Percentiles rank a stretch among this genome's conserved stretches.
Evolutionary conservation across 2,113 vertebrate genomes (phyloP).

Genomic region (Hylia prasina): DNA sequence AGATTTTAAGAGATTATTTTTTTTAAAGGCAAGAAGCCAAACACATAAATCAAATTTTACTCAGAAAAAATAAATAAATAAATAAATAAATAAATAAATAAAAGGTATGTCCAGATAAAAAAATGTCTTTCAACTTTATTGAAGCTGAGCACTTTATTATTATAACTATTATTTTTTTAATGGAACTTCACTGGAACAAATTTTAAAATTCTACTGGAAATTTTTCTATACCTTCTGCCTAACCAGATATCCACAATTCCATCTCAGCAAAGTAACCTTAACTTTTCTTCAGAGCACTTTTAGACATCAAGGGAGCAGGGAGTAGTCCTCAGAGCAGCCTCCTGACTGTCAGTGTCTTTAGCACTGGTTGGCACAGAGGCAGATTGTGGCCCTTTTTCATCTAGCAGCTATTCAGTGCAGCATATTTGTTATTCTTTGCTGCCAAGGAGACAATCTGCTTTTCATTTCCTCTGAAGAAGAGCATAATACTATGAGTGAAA

Average conservation of each 20-base stretch:
- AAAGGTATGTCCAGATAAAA: neutral
- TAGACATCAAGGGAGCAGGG: neutral
- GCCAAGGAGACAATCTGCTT: conserved; percentile 72
- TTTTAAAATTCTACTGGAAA: neutral
- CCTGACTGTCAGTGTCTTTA: conserved; percentile 36
- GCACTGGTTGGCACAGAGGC: neutral
- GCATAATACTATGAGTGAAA: conserved; percentile 62
- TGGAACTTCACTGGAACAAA: neutral
- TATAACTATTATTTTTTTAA: neutral
- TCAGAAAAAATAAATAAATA: neutral
- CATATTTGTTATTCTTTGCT: conserved; percentile 62
- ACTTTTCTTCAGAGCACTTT: conserved; percentile 34
- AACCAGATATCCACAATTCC: neutral
- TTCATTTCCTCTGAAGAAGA: conserved; percentile 70
- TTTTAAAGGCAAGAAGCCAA: neutral
- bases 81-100: neutral
- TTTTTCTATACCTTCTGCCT: neutral
- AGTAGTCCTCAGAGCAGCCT: neutral
- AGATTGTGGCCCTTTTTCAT: conserved; percentile 53
- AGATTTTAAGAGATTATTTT: neutral
- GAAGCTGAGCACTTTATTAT: neutral
- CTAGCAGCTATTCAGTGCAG: conserved; percentile 39
- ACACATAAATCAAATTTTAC: neutral
- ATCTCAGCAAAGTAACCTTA: neutral
- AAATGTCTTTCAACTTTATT: neutral